Evolutionary conservation across 2,888 invertebrate species (phyloP), one percentile per base, ranked within the genome.

Genomic region (Nomada ferruginata): DNA sequence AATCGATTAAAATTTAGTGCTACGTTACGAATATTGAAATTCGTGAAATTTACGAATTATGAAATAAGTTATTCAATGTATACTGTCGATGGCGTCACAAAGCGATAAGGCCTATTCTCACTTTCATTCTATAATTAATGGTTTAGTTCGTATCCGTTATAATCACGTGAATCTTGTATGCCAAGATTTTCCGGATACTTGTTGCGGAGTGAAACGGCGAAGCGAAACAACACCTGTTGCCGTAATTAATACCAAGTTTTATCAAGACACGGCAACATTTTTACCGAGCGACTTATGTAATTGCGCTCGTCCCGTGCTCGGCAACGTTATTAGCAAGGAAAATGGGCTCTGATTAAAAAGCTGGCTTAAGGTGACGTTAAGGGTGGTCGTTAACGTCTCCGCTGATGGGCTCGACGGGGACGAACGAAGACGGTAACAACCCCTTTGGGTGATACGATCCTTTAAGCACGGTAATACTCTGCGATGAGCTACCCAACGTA

Each of bases 391-490:
- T 87, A 87, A 87, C 68, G 80, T 85, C 80, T 75, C 65, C 60
- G 61, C 63, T 76, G 87, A 79, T 84, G 82, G 82, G 76, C 79
- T 66, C 72, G 57, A 60, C 50, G 73, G 83, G 76, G 75, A 77
- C 53, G 79, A 61, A 73, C 66, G 85, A 85, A 84, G 87, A 87
- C 79, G 84, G 84, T 87, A 87, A 87, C 87, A 87, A 84, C 84
- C 82, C 87, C 87, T 84, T 87, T 81, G 87, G 87, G 82, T 84
- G 84, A 85, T 85, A 79, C 85, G 87, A 87, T 87, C 87, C 85
- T 87, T 87, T 87, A 87, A 87, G 85, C 87, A 84, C 85, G 87
- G 82, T 87, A 87, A 87, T 85, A 84, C 85, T 66, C 69, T 79
- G 61, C 84, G 87, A 87, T 85, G 87, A 87, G 76, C 84, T 82